Percentiles rank a stretch among this genome's conserved stretches.
Evolutionary conservation across 2,797 vertebrate genomes (phyloP).

Genomic region (Thripadectes ignobilis): DNA sequence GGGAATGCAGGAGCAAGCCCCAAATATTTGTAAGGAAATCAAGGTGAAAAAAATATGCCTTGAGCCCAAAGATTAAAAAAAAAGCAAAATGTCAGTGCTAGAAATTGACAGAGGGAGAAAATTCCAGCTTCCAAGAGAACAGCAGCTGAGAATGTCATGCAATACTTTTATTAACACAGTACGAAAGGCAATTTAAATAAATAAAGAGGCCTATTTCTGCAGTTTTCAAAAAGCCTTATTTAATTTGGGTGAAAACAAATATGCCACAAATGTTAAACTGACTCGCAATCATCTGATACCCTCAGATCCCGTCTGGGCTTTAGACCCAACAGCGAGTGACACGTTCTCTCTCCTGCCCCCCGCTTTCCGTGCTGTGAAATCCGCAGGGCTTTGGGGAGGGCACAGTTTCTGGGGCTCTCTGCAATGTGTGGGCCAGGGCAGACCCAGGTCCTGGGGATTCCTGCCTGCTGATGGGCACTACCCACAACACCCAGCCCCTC

Average conservation of each 20-base stretch:
- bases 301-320: not conserved
- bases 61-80: conserved; percentile 16
- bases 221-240: not conserved
- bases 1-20: conserved; percentile 33
- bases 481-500: not conserved
- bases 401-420: not conserved
- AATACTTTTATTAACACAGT: conserved; percentile 45
- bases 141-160: conserved; percentile 29
- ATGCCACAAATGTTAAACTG: not conserved
- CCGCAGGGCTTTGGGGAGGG: not conserved
- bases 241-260: conserved; percentile 23
- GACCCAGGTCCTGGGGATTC: not conserved
- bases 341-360: not conserved
- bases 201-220: not conserved
- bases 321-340: not conserved
- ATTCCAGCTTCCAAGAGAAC: not conserved
- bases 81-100: conserved; percentile 38
- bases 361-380: not conserved
- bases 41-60: conserved; percentile 30
- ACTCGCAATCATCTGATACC: not conserved
- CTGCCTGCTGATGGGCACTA: not conserved
- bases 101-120: conserved; percentile 6
- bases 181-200: conserved; percentile 31
- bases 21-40: conserved; percentile 42
- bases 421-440: not conserved